Percentiles rank a stretch among this genome's conserved stretches.
Conservation (phyloP, 2,113 vertebrate genomes). For the Sinocyclocheilus grahami region DNA sequence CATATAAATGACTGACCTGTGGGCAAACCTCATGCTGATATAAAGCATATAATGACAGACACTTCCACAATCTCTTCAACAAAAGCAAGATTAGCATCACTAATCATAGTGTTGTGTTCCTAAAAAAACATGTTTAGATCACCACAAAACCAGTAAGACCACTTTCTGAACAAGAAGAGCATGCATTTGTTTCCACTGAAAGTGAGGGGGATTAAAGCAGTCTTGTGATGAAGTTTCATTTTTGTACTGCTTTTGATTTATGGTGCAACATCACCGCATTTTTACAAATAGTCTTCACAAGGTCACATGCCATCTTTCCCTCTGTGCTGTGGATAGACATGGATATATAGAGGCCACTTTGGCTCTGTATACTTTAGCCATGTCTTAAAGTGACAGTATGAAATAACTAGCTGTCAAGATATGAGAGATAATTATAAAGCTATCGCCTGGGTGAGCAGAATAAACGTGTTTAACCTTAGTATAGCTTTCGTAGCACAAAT, state of each 20-base stretch:
- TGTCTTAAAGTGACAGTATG: background rate
- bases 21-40: slow-evolving; percentile 50
- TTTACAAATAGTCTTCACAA: background rate
- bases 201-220: background rate
- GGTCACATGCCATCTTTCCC: background rate
- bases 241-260: background rate
- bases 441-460: background rate
- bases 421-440: background rate
- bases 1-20: slow-evolving; percentile 59
- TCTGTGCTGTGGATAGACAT: background rate
- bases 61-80: slow-evolving; percentile 1
- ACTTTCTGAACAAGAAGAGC: background rate
- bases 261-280: background rate
- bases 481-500: too few species aligned
- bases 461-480: background rate
- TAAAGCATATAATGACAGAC: slow-evolving; percentile 13
- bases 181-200: background rate
- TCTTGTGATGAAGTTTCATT: background rate
- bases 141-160: background rate
- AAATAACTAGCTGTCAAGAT: background rate
- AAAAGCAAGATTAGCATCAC: background rate
- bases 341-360: background rate
- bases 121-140: background rate
- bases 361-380: background rate
- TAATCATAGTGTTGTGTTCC: background rate